These are phyloP conservation scores for Saccostrea cuccullata DNA, from an alignment of 1,140 invertebrate species.

Conservation along the genomic window DNA sequence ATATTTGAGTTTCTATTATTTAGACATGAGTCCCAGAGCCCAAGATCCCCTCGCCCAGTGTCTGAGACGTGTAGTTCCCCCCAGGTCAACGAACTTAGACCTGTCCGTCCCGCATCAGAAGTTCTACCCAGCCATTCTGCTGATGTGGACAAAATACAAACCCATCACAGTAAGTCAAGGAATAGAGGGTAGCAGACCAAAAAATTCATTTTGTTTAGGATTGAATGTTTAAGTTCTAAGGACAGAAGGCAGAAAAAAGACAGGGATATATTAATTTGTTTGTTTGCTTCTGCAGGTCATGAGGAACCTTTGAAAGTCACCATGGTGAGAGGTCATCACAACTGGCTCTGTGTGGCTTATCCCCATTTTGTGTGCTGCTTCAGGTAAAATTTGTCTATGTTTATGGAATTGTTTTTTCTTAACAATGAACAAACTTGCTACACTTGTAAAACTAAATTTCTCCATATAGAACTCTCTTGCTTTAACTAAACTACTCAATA, in stretches of 20 bases:
- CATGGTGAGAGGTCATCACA: conserved; percentile 97
- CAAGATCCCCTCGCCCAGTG: background rate
- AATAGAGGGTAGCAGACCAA: too few relatives aligned
- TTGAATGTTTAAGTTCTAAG: too few relatives aligned
- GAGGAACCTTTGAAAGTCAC: conserved; percentile 72
- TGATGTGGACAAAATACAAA: background rate
- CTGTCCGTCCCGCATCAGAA: background rate
- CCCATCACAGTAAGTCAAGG: background rate
- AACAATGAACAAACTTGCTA: background rate
- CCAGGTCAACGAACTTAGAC: background rate
- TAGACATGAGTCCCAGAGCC: background rate
- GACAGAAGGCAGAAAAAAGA: too few relatives aligned
- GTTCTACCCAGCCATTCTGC: background rate
- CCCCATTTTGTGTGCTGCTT: conserved; percentile 97
- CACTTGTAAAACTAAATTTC: too few relatives aligned
- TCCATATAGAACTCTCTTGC: too few relatives aligned
- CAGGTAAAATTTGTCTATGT: conserved; percentile 81
- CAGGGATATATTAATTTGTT: too few relatives aligned
- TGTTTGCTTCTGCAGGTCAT: conserved; percentile 49
- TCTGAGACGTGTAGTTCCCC: background rate
- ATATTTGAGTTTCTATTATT: too few relatives aligned
- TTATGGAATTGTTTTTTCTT: background rate
- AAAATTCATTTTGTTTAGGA: too few relatives aligned
- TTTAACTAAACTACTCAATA: too few relatives aligned
- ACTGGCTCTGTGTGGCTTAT: conserved; percentile 98